Base-by-base conservation (phyloP, 2,888 invertebrate genomes). In the Anoplius nigerrimus region DNA sequence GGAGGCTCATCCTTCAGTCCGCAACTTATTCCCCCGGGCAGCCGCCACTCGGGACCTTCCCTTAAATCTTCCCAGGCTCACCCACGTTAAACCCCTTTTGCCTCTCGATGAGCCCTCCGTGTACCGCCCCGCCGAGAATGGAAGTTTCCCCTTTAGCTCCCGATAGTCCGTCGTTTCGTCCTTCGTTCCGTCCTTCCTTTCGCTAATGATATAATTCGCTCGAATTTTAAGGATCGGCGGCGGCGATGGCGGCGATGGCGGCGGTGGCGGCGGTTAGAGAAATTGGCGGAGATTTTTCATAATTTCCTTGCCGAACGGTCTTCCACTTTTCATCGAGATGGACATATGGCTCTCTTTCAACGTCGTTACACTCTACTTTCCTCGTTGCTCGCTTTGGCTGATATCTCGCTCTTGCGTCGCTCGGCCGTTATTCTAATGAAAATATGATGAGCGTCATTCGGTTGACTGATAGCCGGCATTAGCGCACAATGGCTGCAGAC, bases 391-490 rank as follows among this genome's bases (percentile, higher is more conserved):
- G 51, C 43, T 22, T 11, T 58, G 48, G 51, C 53, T 53, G 16
- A 59, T 15, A 55, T 34, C 57, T 57, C 58, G 34, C 34, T 34
- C 34, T 71, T 13, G 34, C 73, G 58, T 72, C 78, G 65, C 72
- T 65, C 67, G 57, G 22, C 67, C 68, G 76, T 76, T 82, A 78
- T 76, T 75, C 82, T 75, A 75, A 82, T 80, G 78, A 80, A 80
- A 80, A 80, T 80, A 82, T 80, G 80, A 80, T 74, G 78, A 78
- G 80, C 74, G 78, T 76, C 76, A 68, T 80, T 80, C 70, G 64
- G 70, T 70, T 69, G 76, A 78, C 74, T 74, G 82, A 80, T 81
- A 76, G 74, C 71, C 61, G 69, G 64, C 80, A 82, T 80, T 76
- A 80, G 65, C 69, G 70, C 52, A 72, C 78, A 82, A 81, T 79